Conservation (phyloP, 2,113 vertebrate genomes). For the Vimba vimba region DNA sequence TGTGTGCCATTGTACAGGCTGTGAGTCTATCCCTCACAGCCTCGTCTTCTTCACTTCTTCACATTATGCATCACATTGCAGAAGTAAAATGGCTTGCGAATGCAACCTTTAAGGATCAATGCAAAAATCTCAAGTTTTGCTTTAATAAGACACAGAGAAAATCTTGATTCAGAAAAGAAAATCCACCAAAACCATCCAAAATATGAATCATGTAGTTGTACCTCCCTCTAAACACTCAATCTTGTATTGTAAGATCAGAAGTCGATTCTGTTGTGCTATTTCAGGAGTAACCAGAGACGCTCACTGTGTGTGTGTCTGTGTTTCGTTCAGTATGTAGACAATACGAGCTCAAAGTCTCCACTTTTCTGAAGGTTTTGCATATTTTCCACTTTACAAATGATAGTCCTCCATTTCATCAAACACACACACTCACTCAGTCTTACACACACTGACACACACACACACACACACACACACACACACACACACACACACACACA, state of each 20-base stretch:
- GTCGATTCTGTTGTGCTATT: neutral
- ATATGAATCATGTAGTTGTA: neutral
- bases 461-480: neutral
- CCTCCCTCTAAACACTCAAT: neutral
- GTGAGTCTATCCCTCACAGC: too few relatives aligned
- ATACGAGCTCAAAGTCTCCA: neutral
- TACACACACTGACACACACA: neutral
- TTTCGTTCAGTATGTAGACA: neutral
- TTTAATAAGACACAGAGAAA: neutral
- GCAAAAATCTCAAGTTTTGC: too few relatives aligned
- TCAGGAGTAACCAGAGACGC: neutral
- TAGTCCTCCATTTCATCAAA: neutral
- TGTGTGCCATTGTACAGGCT: too few relatives aligned
- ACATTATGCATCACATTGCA: too few relatives aligned
- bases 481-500: constrained; percentile 9
- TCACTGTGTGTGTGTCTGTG: neutral
- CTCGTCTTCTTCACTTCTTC: too few relatives aligned
- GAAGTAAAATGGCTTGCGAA: too few relatives aligned
- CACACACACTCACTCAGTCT: neutral
- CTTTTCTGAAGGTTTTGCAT: neutral
- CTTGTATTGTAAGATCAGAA: neutral
- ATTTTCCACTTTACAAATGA: constrained; percentile 7
- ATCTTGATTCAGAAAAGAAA: neutral
- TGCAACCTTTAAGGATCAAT: too few relatives aligned
- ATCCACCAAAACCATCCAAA: neutral